phyloP scores from a whole-genome alignment of 2,888 invertebrate species.

The Itoplectis maculator region DNA sequence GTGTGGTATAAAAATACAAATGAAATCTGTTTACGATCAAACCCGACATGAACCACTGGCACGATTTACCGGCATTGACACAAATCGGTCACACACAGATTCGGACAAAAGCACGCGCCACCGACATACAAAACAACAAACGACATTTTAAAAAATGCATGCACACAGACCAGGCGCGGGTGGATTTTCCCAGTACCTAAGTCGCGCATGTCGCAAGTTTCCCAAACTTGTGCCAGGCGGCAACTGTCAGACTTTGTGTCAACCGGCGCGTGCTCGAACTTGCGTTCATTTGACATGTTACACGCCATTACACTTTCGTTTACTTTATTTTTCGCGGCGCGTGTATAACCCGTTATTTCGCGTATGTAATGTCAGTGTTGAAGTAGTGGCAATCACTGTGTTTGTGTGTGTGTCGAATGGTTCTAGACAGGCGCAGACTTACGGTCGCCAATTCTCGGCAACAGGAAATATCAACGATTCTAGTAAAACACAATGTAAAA shows the following conservation, averaged over 20 bases:
- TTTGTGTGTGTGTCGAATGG: not conserved
- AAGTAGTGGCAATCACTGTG: not conserved
- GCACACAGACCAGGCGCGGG: not conserved
- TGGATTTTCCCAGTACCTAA: not conserved
- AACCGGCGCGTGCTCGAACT: not conserved
- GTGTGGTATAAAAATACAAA: no score
- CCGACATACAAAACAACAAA: no score
- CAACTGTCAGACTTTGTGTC: not conserved
- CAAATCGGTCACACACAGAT: no score
- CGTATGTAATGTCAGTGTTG: not conserved
- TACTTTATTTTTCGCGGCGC: not conserved
- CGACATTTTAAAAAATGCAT: not conserved
- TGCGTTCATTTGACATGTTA: not conserved
- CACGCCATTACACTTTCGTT: not conserved
- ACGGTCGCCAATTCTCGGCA: no score
- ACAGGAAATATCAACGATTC: no score
- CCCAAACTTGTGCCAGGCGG: not conserved
- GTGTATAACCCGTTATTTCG: not conserved
- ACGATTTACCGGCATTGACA: no score
- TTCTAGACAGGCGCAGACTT: not conserved
- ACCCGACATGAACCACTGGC: no score
- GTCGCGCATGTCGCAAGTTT: constrained; percentile 1
- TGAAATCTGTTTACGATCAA: no score
- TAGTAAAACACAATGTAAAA: no score
- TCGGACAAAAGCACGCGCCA: no score